Evolutionary conservation across 2,888 invertebrate species (phyloP).

Genomic region (Pachydiplax longipennis): DNA sequence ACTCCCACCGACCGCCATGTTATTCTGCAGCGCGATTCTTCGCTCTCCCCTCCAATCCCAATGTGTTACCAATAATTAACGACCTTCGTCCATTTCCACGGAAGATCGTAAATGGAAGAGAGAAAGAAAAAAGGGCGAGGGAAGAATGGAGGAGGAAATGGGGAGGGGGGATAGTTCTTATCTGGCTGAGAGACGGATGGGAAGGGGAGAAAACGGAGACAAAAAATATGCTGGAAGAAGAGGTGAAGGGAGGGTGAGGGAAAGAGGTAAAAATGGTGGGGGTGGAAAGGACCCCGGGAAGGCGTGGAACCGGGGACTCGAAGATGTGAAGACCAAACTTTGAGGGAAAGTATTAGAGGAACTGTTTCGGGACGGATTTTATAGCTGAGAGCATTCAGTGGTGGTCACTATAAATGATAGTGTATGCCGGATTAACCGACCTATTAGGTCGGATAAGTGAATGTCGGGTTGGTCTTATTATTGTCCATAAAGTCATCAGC

Average conservation of each 20-base stretch:
- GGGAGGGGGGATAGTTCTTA: not conserved
- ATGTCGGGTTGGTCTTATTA: no score
- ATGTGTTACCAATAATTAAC: conserved; percentile 1
- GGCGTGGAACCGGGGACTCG: no score
- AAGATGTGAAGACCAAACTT: no score
- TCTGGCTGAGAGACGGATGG: not conserved
- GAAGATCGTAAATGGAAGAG: not conserved
- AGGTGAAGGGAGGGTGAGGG: not conserved
- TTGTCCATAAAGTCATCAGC: no score
- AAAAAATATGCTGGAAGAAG: not conserved
- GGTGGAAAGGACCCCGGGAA: no score
- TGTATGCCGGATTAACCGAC: no score
- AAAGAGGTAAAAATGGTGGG: not conserved
- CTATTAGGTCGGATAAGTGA: no score
- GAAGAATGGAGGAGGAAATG: not conserved
- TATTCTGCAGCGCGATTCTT: not conserved
- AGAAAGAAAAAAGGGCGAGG: not conserved
- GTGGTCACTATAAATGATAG: no score
- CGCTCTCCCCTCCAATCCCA: not conserved
- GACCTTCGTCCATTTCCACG: not conserved
- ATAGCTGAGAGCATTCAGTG: no score
- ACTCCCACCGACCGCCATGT: not conserved
- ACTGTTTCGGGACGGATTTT: no score
- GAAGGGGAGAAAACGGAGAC: not conserved
- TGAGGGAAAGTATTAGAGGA: no score